Base-by-base conservation (phyloP, 2,888 invertebrate species). In the Xestia sexstrigata region DNA sequence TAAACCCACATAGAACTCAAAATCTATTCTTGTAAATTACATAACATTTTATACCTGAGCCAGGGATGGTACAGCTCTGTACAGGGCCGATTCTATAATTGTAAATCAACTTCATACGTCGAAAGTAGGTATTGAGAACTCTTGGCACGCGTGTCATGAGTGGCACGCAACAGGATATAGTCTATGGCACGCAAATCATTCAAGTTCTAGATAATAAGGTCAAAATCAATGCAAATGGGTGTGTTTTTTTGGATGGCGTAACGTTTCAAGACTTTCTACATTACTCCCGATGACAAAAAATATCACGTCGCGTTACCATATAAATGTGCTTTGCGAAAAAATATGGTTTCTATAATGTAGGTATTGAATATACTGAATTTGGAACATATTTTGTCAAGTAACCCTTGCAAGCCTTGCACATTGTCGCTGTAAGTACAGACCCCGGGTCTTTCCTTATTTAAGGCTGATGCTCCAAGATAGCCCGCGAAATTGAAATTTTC, bases 161-260 rank as follows among this genome's bases (percentile, higher is more conserved):
- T 70, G 73, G 47, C 83, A 83, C 83, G 83, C 78, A 73, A 74
- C 63, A 60, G 70, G 26, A 76, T 82, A 71, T 47, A n/a, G 69
- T 8, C 26, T 73, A 39, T 15, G 75, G 30, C 70, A 84, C 63
- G 85, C 62, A 70, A 75, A 75, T 65, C 62, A 85, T 68, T 79
- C 60, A 72, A 15, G 9, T 71, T 78, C 70, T 70, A 66, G 26
- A 63, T 30, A 62, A 70, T 42, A 69, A 45, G 39, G 55, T 52
- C 26, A 20, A 82, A 81, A 70, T 82, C 47, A 52, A 80, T 49
- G 62, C 23, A 65, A 72, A 80, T 30, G 11, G 17, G 68, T 58
- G 15, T 63, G n/a, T 63, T 69, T 63, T 74, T 39, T 42, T 23
- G 8, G 45, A 58, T 58, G 9, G 26, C n/a, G 26, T 15, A 65